A percentile compares a stretch with the other conserved stretches of the same genome.
phyloP scores from a whole-genome alignment of 2,113 vertebrate species.

The Trematomus loennbergii region DNA sequence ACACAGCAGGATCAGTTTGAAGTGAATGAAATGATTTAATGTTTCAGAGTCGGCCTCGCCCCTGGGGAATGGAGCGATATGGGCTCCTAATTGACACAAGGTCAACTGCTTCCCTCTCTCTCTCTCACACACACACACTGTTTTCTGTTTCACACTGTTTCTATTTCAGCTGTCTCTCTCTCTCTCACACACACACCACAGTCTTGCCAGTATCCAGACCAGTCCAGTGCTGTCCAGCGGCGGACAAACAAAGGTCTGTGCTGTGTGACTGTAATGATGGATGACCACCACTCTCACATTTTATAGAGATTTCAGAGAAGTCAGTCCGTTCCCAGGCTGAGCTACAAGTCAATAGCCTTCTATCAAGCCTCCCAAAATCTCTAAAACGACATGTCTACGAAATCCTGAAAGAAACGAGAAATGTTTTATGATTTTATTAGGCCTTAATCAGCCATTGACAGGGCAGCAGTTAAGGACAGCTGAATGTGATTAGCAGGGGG shows the following conservation, averaged over 20 bases:
- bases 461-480: constrained; percentile 39
- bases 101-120: constrained; percentile 72
- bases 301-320: constrained; percentile 74
- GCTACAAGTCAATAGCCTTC: constrained; percentile 55
- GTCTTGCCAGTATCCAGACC: constrained; percentile 52
- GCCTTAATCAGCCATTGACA: constrained; percentile 48
- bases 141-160: constrained; percentile 57
- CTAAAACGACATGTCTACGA: constrained; percentile 25
- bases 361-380: constrained; percentile 36
- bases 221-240: constrained; percentile 47
- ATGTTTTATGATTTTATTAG: constrained; percentile 63
- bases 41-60: constrained; percentile 73
- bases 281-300: constrained; percentile 63
- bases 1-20: constrained; percentile 64
- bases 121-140: constrained; percentile 37
- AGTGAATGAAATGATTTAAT: constrained; percentile 82
- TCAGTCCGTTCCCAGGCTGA: constrained; percentile 74
- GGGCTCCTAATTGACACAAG: constrained; percentile 80
- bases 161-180: constrained; percentile 58
- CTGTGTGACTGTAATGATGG: constrained; percentile 71
- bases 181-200: constrained; percentile 38
- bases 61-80: constrained; percentile 74
- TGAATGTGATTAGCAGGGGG: constrained; percentile 66
- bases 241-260: constrained; percentile 72
- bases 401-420: constrained; percentile 32